Evolutionary conservation across 2,888 invertebrate genomes (phyloP).

Genomic region (Drosophila putrida): DNA sequence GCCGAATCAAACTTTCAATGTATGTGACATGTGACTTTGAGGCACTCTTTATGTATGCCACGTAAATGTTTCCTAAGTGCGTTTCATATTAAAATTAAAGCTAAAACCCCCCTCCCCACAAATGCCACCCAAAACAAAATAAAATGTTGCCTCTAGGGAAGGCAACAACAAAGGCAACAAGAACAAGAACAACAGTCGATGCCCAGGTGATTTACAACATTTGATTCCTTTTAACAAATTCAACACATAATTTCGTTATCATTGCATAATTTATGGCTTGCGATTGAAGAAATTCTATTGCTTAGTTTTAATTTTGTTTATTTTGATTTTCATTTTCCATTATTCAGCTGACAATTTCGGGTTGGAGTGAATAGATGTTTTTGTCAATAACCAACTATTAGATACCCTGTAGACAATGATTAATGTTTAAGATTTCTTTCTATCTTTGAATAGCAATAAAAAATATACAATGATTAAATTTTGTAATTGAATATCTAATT

Average conservation of each 20-base stretch:
- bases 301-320: conserved; percentile 35
- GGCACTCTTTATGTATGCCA: conserved; percentile 47
- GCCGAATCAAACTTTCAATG: conserved; percentile 71
- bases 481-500: too few relatives aligned
- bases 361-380: too few relatives aligned
- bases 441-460: too few relatives aligned
- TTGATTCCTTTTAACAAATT: conserved; percentile 4
- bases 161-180: too few relatives aligned
- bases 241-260: conserved; percentile 8
- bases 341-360: background rate
- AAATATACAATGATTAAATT: too few relatives aligned
- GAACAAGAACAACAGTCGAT: conserved; percentile 21
- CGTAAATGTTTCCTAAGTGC: conserved; percentile 57
- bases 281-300: conserved; percentile 37
- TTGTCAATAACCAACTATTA: background rate
- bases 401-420: background rate
- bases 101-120: conserved; percentile 1
- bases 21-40: conserved; percentile 61
- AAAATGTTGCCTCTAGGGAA: background rate
- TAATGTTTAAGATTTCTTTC: too few relatives aligned
- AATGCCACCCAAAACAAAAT: conserved; percentile 14
- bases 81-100: conserved; percentile 55
- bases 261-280: conserved; percentile 45
- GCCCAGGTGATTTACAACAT: conserved; percentile 21
- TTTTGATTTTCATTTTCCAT: conserved; percentile 22